Conservation (phyloP, 2,113 vertebrate species). For the Tachuris rubrigastra region DNA sequence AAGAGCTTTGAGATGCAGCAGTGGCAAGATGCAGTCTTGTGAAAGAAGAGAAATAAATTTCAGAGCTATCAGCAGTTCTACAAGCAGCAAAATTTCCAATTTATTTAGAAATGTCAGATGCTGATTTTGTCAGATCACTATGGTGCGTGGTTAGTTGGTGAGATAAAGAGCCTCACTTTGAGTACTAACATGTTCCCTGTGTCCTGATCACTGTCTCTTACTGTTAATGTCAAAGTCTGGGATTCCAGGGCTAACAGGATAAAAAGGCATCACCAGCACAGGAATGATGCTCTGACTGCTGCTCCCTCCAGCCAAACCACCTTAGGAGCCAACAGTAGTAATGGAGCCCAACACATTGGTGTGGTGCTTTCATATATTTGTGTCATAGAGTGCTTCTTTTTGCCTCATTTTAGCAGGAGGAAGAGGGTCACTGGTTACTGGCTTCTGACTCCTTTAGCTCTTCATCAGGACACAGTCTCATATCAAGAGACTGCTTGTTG, state of each 20-base stretch:
- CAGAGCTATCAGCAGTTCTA: not conserved
- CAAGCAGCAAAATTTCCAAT: not conserved
- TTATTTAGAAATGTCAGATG: not conserved
- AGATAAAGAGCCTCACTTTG: not conserved
- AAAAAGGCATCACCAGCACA: not conserved
- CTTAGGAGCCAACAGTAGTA: not conserved
- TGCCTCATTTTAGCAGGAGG: not conserved
- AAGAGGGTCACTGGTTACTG: not conserved
- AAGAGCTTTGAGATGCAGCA: not conserved
- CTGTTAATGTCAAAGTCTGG: not conserved
- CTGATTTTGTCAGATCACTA: not conserved
- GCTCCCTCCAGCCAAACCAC: not conserved
- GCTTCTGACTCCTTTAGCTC: not conserved
- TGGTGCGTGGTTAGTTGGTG: not conserved
- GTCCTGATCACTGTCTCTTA: not conserved
- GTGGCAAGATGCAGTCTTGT: not conserved
- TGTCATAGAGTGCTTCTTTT: not conserved
- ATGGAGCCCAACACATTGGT: rapidly evolving
- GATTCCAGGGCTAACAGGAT: not conserved
- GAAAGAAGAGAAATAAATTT: not conserved
- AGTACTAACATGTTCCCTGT: rapidly evolving
- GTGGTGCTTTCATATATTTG: not conserved
- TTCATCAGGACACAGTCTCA: not conserved
- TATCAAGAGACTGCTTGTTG: not conserved
- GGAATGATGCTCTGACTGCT: not conserved